phyloP scores from a whole-genome alignment of 1,140 invertebrate species.

The Ladona fulva region DNA sequence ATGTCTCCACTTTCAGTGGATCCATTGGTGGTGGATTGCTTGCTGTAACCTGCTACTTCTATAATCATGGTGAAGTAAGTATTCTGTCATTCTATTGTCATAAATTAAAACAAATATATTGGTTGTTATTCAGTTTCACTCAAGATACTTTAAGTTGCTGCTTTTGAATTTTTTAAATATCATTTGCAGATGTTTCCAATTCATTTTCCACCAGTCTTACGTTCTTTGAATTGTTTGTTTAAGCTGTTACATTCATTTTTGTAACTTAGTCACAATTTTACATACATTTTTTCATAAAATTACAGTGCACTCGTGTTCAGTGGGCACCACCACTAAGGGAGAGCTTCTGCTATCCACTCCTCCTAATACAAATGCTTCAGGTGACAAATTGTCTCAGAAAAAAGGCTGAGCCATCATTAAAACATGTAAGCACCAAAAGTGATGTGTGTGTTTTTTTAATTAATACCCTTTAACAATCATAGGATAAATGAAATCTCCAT shows the following conservation, averaged over 20 bases:
- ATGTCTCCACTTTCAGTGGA: slow-evolving; percentile 39
- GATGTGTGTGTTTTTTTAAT: background rate
- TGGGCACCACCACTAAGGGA: slow-evolving; percentile 79
- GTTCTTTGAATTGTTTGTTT: too few relatives aligned
- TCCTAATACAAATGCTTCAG: slow-evolving; percentile 37
- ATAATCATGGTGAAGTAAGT: slow-evolving; percentile 64
- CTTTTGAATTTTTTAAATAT: too few relatives aligned
- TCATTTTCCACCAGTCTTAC: too few relatives aligned
- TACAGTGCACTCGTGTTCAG: slow-evolving; percentile 59
- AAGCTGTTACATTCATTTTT: slow-evolving; percentile 12
- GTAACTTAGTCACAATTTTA: too few relatives aligned
- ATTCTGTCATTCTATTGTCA: slow-evolving; percentile 13
- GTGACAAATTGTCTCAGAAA: background rate
- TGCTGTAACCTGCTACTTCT: slow-evolving; percentile 58
- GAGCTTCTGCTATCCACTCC: slow-evolving; percentile 67
- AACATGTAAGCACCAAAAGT: background rate
- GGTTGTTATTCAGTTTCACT: too few relatives aligned
- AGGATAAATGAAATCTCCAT: too few relatives aligned
- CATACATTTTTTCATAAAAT: slow-evolving; percentile 22
- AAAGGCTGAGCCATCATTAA: background rate
- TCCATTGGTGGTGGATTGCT: slow-evolving; percentile 59
- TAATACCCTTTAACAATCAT: too few relatives aligned
- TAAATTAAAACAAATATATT: too few relatives aligned
- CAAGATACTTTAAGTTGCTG: too few relatives aligned
- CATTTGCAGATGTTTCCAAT: too few relatives aligned